A percentile compares a stretch with the other conserved stretches of the same genome.
Conservation (phyloP, 2,113 vertebrate species). For the Serilophus lunatus region DNA sequence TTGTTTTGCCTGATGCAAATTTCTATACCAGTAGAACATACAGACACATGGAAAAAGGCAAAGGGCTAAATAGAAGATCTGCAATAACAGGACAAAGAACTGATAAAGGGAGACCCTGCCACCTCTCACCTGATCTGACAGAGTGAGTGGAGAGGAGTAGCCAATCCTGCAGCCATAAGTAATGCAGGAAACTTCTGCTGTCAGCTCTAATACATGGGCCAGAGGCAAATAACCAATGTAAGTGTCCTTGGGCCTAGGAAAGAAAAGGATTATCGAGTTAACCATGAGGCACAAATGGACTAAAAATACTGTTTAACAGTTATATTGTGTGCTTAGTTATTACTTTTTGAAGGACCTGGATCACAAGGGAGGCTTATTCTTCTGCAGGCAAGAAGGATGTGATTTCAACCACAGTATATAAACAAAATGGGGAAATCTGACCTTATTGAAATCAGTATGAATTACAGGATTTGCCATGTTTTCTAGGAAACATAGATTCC, state of each 20-base stretch:
- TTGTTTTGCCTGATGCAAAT: neutral
- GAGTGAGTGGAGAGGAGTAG: constrained; percentile 93
- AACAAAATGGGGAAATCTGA: neutral
- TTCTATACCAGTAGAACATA: neutral
- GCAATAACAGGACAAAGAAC: neutral
- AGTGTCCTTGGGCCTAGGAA: constrained; percentile 84
- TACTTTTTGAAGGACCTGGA: neutral
- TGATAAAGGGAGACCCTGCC: neutral
- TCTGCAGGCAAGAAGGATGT: neutral
- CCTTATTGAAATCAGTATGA: neutral
- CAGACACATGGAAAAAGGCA: neutral
- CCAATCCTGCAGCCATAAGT: constrained; percentile 94
- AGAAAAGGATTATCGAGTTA: neutral
- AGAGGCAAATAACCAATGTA: constrained; percentile 95
- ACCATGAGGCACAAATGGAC: neutral
- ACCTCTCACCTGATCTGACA: constrained; percentile 92
- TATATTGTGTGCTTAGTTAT: neutral
- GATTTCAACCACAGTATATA: neutral
- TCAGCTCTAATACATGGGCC: constrained; percentile 95
- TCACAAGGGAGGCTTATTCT: neutral
- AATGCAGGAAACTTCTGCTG: constrained; percentile 94
- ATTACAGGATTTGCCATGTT: neutral
- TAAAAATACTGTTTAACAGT: neutral
- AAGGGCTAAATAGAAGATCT: neutral
- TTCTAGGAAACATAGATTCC: neutral